A percentile compares a stretch with the other conserved stretches of the same genome.
Evolutionary conservation across 2,797 vertebrate genomes (phyloP).

Genomic region (Anniella stebbinsi): DNA sequence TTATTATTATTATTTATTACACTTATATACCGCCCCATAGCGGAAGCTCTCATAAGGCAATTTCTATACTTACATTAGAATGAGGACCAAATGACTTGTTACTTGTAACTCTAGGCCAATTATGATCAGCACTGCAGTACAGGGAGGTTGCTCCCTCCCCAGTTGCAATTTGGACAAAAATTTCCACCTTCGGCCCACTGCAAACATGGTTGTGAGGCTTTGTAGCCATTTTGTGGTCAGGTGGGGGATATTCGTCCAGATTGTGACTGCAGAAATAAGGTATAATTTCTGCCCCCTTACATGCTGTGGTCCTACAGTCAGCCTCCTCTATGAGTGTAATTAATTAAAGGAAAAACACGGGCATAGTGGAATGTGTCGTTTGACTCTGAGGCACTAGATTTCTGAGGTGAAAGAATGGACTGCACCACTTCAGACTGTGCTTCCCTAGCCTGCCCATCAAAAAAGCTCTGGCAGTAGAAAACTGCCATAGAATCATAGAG

Average conservation of each 20-base stretch:
- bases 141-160: neutral
- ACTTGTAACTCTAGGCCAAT: neutral
- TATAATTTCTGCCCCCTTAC: neutral
- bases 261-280: neutral
- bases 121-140: neutral
- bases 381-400: neutral
- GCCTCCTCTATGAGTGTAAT: neutral
- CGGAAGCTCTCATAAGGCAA: neutral
- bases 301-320: neutral
- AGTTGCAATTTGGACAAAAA: neutral
- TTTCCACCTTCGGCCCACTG: too few relatives aligned
- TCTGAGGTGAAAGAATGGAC: neutral
- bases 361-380: neutral
- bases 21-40: too few relatives aligned
- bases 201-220: neutral
- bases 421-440: neutral
- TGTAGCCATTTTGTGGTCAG: too few relatives aligned
- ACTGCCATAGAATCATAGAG: fast-evolving
- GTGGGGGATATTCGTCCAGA: neutral
- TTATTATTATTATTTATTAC: too few relatives aligned
- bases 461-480: neutral
- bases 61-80: neutral
- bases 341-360: neutral
- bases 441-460: neutral
- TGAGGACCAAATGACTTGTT: neutral